Evolutionary conservation across 2,113 vertebrate genomes (phyloP).

Genomic region (Myiagra hebetior): DNA sequence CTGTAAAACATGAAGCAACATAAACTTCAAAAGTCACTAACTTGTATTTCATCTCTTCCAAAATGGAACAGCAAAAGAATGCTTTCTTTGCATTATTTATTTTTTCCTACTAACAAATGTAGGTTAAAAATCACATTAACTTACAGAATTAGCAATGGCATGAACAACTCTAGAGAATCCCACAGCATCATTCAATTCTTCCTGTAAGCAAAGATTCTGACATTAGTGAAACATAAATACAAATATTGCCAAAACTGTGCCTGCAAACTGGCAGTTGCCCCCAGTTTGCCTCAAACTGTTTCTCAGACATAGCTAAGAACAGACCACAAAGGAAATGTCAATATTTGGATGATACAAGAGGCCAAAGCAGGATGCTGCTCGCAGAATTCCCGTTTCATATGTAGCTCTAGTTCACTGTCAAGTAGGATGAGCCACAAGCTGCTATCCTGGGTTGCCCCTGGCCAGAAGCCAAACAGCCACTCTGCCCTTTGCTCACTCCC

Average conservation of each 20-base stretch:
- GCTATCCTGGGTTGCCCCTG: not conserved
- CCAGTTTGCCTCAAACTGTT: not conserved
- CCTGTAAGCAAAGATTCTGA: constrained; percentile 70
- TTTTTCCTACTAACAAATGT: not conserved
- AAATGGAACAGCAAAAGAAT: not conserved
- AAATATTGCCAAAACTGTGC: not conserved
- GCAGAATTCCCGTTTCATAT: not conserved
- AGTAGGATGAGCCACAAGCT: not conserved
- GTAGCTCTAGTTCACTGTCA: not conserved
- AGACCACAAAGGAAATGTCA: not conserved
- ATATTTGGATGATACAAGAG: not conserved
- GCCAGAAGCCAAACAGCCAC: not conserved
- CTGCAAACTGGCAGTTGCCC: not conserved
- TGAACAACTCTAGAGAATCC: constrained; percentile 95
- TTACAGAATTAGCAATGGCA: constrained; percentile 93
- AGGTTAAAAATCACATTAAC: constrained; percentile 46
- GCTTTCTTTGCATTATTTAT: not conserved
- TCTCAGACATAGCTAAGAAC: not conserved
- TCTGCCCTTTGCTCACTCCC: not conserved
- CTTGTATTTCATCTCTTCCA: not conserved
- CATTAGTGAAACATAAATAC: not conserved
- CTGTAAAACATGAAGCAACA: not conserved
- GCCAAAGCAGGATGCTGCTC: not conserved
- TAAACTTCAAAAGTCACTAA: not conserved
- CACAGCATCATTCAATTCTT: constrained; percentile 92